Evolutionary conservation across 2,113 vertebrate species (phyloP).

Genomic region (Thamnaconus septentrionalis): DNA sequence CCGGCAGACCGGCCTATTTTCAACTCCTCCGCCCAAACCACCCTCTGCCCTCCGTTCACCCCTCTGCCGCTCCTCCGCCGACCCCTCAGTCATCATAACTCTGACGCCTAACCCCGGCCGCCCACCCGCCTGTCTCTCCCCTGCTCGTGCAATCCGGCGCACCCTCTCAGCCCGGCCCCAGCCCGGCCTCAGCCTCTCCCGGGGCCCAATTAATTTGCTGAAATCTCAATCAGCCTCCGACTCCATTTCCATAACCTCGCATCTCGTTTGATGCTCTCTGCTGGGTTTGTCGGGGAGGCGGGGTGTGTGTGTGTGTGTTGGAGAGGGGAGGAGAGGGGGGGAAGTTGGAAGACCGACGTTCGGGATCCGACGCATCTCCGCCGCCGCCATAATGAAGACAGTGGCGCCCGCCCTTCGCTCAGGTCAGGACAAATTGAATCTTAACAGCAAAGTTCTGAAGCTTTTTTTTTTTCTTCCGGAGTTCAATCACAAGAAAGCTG

Average conservation of each 20-base stretch:
- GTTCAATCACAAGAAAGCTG: conserved; percentile 43
- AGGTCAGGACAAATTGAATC: conserved; percentile 56
- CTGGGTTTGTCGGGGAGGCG: conserved; percentile 12
- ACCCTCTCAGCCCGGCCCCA: conserved; percentile 46
- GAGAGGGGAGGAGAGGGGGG: background rate
- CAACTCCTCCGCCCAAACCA: background rate
- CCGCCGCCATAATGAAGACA: conserved; percentile 9
- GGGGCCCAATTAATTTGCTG: conserved; percentile 67
- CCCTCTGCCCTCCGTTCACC: background rate
- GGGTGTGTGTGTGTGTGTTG: too few relatives aligned
- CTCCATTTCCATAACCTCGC: conserved; percentile 51
- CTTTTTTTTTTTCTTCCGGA: background rate
- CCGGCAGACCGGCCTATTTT: too few relatives aligned
- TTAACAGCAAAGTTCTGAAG: conserved; percentile 35
- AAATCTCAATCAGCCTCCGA: conserved; percentile 64
- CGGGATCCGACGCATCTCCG: conserved; percentile 21
- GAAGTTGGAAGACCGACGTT: conserved; percentile 52
- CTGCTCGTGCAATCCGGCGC: conserved; percentile 20
- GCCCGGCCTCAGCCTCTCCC: conserved; percentile 14
- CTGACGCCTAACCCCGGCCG: conserved; percentile 5
- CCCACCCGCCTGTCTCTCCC: conserved; percentile 29
- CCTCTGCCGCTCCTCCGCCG: background rate
- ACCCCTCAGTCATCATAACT: conserved; percentile 10
- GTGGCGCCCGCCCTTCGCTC: conserved; percentile 36
- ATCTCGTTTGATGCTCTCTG: conserved; percentile 51